A percentile compares a stretch with the other conserved stretches of the same genome.
Conservation (phyloP, 1,140 invertebrate genomes). For the Pogonus chalceus region DNA sequence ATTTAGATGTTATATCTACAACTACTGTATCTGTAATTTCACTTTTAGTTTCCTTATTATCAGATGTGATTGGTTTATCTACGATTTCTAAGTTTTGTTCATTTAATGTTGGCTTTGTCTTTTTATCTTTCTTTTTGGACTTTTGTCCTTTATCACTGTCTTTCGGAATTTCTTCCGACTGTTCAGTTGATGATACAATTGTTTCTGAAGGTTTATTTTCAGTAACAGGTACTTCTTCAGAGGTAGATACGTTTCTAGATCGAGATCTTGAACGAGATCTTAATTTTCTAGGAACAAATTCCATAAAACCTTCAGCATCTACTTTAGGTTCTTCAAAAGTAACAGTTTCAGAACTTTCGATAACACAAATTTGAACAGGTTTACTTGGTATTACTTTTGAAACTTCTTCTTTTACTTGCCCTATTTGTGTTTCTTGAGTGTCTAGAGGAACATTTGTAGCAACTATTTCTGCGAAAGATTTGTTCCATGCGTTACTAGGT, state of each 20-base stretch:
- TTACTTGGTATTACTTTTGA: not conserved
- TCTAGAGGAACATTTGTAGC: not conserved
- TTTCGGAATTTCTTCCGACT: not conserved
- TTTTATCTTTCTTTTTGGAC: too few species aligned
- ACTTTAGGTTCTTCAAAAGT: not conserved
- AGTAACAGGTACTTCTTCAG: not conserved
- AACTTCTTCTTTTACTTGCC: not conserved
- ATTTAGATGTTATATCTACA: too few species aligned
- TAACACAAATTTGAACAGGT: constrained; percentile 1
- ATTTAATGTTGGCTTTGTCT: too few species aligned
- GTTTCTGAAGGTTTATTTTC: not conserved
- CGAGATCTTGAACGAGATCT: not conserved
- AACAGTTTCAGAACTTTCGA: not conserved
- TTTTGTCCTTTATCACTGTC: too few species aligned
- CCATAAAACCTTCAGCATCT: not conserved
- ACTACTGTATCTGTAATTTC: too few species aligned
- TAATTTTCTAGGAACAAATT: not conserved
- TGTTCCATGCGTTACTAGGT: not conserved
- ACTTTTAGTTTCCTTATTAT: too few species aligned
- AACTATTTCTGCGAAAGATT: not conserved
- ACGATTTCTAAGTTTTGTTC: too few species aligned
- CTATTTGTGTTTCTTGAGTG: not conserved
- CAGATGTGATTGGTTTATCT: too few species aligned
- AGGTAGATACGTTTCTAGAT: not conserved
- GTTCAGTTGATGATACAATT: too few species aligned